Evolutionary conservation across 2,797 vertebrate species (phyloP).

Genomic region (Triplophysa bombifrons): DNA sequence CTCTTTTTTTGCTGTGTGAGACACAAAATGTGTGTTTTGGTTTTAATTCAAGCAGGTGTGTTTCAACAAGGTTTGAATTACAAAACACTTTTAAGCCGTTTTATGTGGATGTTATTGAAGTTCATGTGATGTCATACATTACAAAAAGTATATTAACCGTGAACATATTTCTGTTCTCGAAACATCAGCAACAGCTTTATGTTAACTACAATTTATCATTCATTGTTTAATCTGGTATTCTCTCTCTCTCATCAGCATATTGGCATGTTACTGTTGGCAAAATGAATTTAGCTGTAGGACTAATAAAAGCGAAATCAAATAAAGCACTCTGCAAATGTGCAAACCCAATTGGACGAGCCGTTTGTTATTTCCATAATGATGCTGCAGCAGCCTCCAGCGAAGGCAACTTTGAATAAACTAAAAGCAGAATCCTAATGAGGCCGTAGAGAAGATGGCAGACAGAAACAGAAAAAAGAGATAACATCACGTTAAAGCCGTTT

Average conservation of each 20-base stretch:
- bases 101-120: background rate
- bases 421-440: background rate
- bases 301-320: slow-evolving; percentile 53
- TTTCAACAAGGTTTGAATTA: too few relatives aligned
- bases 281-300: slow-evolving; percentile 42
- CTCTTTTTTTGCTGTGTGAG: background rate
- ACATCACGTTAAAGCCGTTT: too few relatives aligned
- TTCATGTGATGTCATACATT: background rate
- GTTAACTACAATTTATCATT: background rate
- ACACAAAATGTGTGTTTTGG: too few relatives aligned
- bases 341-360: slow-evolving; percentile 40
- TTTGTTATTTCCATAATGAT: slow-evolving; percentile 49
- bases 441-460: slow-evolving; percentile 11
- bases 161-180: background rate
- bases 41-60: too few relatives aligned
- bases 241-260: slow-evolving; percentile 28
- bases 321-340: slow-evolving; percentile 46
- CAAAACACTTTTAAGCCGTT: too few relatives aligned
- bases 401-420: slow-evolving; percentile 5
- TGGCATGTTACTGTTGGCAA: slow-evolving; percentile 18
- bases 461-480: background rate
- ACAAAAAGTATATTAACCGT: background rate
- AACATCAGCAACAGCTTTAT: background rate
- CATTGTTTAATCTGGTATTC: slow-evolving; percentile 34
- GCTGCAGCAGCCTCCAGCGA: slow-evolving; percentile 19